Evolutionary conservation across 1,140 invertebrate species (phyloP).

Genomic region (Bombus fervidus): DNA sequence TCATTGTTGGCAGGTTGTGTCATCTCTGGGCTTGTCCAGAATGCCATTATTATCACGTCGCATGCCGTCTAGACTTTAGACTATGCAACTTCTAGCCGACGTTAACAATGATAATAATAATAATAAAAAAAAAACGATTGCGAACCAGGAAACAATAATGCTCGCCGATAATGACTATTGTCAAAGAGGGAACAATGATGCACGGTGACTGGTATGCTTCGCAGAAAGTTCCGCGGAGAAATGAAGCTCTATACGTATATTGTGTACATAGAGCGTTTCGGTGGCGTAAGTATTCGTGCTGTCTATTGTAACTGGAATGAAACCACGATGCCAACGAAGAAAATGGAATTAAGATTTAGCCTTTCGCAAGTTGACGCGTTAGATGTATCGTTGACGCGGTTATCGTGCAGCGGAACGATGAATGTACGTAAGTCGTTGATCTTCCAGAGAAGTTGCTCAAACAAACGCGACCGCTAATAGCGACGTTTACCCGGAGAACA

Average conservation of each 20-base stretch:
- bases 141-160: constrained; percentile 62
- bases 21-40: constrained; percentile 68
- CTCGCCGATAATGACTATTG: constrained; percentile 49
- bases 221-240: constrained; percentile 17
- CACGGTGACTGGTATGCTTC: background rate
- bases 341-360: constrained; percentile 14
- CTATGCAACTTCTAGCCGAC: constrained; percentile 15
- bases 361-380: background rate
- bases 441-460: background rate
- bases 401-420: background rate
- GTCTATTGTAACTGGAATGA: background rate
- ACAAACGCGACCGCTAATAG: background rate
- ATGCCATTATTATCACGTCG: constrained; percentile 55
- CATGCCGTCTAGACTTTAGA: background rate
- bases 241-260: constrained; percentile 4
- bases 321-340: background rate
- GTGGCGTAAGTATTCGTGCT: background rate
- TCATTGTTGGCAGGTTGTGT: constrained; percentile 64
- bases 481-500: background rate
- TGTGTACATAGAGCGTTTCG: background rate
- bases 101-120: constrained; percentile 48
- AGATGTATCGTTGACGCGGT: background rate
- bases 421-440: background rate
- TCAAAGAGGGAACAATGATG: constrained; percentile 50
- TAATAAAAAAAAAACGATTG: constrained; percentile 23